These are phyloP conservation scores for Oreochromis mossambicus DNA, from an alignment of 2,797 vertebrate genomes.

Conservation along the genomic window DNA sequence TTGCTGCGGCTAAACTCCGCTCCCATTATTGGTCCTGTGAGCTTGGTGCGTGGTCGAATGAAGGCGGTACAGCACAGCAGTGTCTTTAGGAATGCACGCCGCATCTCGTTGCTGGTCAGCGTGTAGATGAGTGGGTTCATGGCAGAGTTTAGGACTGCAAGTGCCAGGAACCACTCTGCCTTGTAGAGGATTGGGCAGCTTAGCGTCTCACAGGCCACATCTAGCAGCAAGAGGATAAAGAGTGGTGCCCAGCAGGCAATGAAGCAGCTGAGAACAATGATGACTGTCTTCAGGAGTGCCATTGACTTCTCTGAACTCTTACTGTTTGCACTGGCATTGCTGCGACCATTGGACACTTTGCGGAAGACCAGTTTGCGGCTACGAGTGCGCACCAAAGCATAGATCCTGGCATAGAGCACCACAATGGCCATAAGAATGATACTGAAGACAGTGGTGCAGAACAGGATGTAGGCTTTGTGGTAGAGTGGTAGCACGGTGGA, in stretches of 20 bases:
- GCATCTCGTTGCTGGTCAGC: slow-evolving; percentile 96
- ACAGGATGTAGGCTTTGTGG: slow-evolving; percentile 97
- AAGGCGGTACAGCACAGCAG: slow-evolving; percentile 85
- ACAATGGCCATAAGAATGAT: slow-evolving; percentile 91
- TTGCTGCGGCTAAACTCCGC: slow-evolving; percentile 95
- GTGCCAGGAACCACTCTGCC: slow-evolving; percentile 92
- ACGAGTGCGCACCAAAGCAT: slow-evolving; percentile 88
- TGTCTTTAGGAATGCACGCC: slow-evolving; percentile 90
- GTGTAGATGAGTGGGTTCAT: slow-evolving; percentile 98
- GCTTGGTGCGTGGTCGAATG: slow-evolving; percentile 75
- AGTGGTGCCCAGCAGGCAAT: slow-evolving; percentile 96
- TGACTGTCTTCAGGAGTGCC: slow-evolving; percentile 94
- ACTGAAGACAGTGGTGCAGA: slow-evolving; percentile 95
- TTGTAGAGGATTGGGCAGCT: slow-evolving; percentile 86
- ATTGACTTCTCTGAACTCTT: slow-evolving; percentile 94
- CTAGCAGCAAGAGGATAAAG: slow-evolving; percentile 91
- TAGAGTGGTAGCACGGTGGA: slow-evolving; percentile 96
- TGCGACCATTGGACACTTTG: slow-evolving; percentile 84
- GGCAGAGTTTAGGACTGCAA: slow-evolving; percentile 95
- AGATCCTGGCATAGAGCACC: slow-evolving; percentile 92
- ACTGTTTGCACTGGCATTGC: slow-evolving; percentile 78
- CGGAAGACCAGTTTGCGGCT: slow-evolving; percentile 91
- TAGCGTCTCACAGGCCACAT: slow-evolving; percentile 88
- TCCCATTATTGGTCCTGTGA: slow-evolving; percentile 85
- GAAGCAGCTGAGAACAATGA: slow-evolving; percentile 95